Conservation (phyloP, 2,113 vertebrate genomes). For the Maccullochella peelii region DNA sequence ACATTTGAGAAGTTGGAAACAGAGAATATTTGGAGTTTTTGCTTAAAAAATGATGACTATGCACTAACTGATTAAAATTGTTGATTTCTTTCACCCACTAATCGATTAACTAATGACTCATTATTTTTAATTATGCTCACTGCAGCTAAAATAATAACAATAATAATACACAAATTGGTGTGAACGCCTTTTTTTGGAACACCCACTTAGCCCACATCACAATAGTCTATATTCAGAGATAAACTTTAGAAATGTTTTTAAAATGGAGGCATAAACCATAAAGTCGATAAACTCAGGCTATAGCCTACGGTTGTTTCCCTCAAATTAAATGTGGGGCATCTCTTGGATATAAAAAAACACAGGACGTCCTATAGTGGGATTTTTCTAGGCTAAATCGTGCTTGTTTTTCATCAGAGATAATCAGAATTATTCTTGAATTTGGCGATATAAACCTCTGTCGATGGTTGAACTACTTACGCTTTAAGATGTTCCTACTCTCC, state of each 20-base stretch:
- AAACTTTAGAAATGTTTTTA: background rate
- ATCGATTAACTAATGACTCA: no score
- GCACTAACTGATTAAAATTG: no score
- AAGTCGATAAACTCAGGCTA: background rate
- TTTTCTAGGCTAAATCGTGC: background rate
- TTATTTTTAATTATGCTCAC: background rate
- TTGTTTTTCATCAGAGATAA: background rate
- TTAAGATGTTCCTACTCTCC: constrained; percentile 97
- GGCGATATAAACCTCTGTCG: background rate
- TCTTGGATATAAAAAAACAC: background rate
- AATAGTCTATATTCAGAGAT: background rate
- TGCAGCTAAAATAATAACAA: background rate
- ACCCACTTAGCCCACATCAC: background rate
- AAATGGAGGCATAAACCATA: background rate
- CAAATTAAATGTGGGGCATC: background rate
- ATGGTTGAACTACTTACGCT: constrained; percentile 88
- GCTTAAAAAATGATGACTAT: no score
- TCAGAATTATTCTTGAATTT: background rate
- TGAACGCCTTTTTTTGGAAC: background rate
- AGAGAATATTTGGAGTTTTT: background rate
- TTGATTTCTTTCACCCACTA: no score
- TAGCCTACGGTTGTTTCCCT: no score
- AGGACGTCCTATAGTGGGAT: no score
- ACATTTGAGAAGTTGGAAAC: background rate
- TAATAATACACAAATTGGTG: background rate